Evolutionary conservation across 2,888 invertebrate genomes (phyloP), one percentile per base, ranked within the genome.

Genomic region (Microctonus brassicae): DNA sequence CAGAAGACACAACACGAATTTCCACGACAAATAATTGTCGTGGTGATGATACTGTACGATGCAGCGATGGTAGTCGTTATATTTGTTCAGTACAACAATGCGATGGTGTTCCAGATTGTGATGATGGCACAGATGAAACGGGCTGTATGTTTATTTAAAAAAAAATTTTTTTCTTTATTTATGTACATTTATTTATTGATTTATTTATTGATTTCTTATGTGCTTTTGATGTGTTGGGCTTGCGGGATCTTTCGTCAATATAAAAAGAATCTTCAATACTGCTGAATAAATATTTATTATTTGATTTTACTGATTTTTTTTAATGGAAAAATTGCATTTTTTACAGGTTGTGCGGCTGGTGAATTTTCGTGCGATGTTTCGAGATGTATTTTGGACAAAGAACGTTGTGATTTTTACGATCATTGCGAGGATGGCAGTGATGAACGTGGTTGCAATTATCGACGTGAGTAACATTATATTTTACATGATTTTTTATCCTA

Each of bases 371-470:
- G 93, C 83, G 92, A 92, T 83, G 86, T 90, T 10, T 87, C 87
- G 13, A 88, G 90, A 62, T 94, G 93, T 84, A 89, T 92, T 75
- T 89, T 90, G 20, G 82, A 88, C 17, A 82, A 82, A 7, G 86
- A 89, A 76, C 88, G 88, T 17, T 93, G 94, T 83, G 90, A 94
- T 85, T 90, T 91, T 34, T 74, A 76, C 1, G 70, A 77, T 9
- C 91, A 94, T 74, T 94, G 94, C 79, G 80, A 87, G 10, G 95
- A 95, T 80, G 89, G 90, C 17, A 90, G 91, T 2, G 95, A 95
- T 80, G 94, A 94, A 84, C 84, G 87, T 3, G 89, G 90, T 79
- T 95, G 95, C 80, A 81, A 73, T 62, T 85, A 86, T 70, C 86
- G 85, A 26, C 78, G 87, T 86, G 61, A 84, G 85, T 82, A 53